Evolutionary conservation across 1,140 invertebrate species (phyloP), one percentile per base, ranked within the genome.

Genomic region (Eueides isabella): DNA sequence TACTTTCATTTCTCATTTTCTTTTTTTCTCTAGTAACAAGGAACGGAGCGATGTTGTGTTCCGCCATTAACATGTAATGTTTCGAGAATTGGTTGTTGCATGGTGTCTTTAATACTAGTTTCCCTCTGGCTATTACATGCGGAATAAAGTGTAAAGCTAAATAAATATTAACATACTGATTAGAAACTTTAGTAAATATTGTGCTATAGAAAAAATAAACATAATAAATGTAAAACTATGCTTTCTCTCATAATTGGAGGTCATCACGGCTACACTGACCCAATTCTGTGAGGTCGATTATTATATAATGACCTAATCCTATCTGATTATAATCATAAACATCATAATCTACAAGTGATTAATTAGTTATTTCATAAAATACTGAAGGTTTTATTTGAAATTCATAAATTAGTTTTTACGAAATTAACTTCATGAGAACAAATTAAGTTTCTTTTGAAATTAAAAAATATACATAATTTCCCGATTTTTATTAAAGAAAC

Each of bases 301-400:
- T 55, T 55, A 55, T 55, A 55, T 55, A 55, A 55, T 55, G 19
- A 55, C 48, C 9, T 48, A 48, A 48, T 48, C 41, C 41, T 26
- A 26, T 0, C 48, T 55, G 48, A 55, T 55, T 26, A 26, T 26
- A 26, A 55, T 55, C 48, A 23, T 23, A 55, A 55, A 23, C 41
- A 16, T 23, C 16, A 48, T 48, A 19, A 19, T 55, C 48, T 26
- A 55, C 48, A 9, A 3, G 9, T 55, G 48, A 55, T 55, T 55
- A 26, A 23, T 55, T 55, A 55, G 2, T 55, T 55, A 26, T 55
- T 55, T 55, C n/a, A 55, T 11, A 12, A 26, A 55, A 55, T 55
- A 55, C 23, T 55, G 11, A 11, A 23, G 19, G 9, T 55, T 55
- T 1, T 23, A 26, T 11, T 55, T 55, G 35, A 16, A 55, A 26